These are phyloP conservation scores for Pseudotriccus pelzelni DNA, from an alignment of 2,797 vertebrate genomes.

Conservation along the genomic window DNA sequence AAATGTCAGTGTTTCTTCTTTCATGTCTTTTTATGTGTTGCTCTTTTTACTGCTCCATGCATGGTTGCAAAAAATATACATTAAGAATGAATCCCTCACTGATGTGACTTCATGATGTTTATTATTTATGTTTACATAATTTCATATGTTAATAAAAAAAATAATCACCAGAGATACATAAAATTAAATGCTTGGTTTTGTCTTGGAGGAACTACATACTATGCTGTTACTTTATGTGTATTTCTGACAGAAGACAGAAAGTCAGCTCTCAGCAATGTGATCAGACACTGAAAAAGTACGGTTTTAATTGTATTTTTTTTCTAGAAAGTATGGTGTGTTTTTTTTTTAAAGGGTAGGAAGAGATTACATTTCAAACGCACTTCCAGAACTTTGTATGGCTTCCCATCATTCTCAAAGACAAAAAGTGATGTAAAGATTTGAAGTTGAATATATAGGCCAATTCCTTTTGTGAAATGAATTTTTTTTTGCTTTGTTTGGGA, in stretches of 20 bases:
- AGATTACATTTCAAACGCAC: background rate
- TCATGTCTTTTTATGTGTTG: conserved; percentile 10
- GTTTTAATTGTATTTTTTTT: background rate
- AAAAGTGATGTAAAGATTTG: background rate
- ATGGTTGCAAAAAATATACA: background rate
- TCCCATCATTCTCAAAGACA: background rate
- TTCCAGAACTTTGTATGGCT: background rate
- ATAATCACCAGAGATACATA: background rate
- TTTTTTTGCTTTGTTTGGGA: background rate
- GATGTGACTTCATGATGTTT: background rate
- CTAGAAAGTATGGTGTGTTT: background rate
- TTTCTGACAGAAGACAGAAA: background rate
- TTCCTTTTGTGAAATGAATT: background rate
- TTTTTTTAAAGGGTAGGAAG: background rate
- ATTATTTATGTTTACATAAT: conserved; percentile 11
- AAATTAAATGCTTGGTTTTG: background rate
- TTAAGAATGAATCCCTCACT: background rate
- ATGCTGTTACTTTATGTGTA: background rate
- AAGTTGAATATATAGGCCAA: background rate
- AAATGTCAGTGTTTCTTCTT: background rate
- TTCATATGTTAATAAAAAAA: background rate
- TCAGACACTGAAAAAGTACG: background rate
- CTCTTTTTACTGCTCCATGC: background rate
- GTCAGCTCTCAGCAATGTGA: background rate
- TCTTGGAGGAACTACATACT: background rate